Evolutionary conservation across 2,113 vertebrate genomes (phyloP).

Genomic region (Corynorhinus townsendii): DNA sequence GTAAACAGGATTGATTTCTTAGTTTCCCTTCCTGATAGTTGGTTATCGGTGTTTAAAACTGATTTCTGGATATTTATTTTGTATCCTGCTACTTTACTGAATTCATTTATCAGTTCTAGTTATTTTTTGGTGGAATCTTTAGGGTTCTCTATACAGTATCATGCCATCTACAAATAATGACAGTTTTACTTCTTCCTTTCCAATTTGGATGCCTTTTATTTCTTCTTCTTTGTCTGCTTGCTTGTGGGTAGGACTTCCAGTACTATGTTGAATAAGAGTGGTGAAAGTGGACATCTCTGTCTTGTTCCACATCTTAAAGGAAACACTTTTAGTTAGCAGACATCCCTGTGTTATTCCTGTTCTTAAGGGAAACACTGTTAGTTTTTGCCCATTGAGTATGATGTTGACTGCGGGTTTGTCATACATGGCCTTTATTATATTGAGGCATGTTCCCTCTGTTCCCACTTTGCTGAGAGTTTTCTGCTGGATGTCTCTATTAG

Average conservation of each 20-base stretch:
- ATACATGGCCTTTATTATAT: background rate
- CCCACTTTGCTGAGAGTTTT: background rate
- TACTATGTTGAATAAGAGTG: background rate
- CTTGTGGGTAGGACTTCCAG: background rate
- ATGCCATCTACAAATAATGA: background rate
- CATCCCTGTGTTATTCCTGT: background rate
- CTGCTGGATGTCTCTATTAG: background rate
- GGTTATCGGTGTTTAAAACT: background rate
- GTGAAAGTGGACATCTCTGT: background rate
- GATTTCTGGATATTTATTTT: background rate
- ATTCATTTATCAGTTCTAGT: background rate
- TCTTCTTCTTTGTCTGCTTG: background rate
- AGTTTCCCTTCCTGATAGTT: background rate
- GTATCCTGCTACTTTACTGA: background rate
- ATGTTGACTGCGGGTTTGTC: background rate
- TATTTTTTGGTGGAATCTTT: background rate
- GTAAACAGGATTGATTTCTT: background rate
- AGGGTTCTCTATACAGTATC: background rate
- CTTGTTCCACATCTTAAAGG: background rate
- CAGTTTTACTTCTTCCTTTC: background rate
- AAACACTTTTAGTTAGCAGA: background rate
- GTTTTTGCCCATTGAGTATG: background rate
- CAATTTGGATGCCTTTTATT: background rate
- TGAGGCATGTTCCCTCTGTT: background rate
- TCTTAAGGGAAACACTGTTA: background rate